phyloP scores from a whole-genome alignment of 2,113 vertebrate species.

The Riparia riparia region DNA sequence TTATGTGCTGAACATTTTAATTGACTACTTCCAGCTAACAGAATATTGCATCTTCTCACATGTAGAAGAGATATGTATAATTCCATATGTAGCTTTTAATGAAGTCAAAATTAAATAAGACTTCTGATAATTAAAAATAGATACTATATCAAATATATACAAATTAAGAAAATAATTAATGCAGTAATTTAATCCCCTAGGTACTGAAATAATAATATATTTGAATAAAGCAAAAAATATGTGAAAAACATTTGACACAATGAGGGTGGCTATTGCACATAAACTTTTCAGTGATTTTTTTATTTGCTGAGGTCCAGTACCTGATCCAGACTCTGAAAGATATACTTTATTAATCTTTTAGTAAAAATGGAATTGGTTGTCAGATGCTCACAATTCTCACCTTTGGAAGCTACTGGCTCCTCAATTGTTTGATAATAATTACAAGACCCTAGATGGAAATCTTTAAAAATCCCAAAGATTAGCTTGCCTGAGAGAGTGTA shows the following conservation, averaged over 20 bases:
- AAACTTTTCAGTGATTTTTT: neutral
- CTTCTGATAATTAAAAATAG: constrained; percentile 67
- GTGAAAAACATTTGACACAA: neutral
- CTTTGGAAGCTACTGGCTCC: neutral
- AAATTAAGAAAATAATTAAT: constrained; percentile 57
- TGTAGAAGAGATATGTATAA: constrained; percentile 2
- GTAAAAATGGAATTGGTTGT: neutral
- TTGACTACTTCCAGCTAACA: constrained; percentile 57
- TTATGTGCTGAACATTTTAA: constrained; percentile 48
- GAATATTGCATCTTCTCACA: constrained; percentile 36
- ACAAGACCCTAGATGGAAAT: neutral
- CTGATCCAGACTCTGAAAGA: neutral
- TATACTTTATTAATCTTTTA: neutral
- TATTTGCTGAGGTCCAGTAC: neutral
- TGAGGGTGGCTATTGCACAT: neutral
- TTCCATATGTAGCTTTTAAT: constrained; percentile 62
- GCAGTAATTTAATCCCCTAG: constrained; percentile 5
- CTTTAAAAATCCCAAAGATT: neutral
- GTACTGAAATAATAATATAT: constrained; percentile 26
- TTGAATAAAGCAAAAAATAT: neutral
- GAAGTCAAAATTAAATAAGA: constrained; percentile 62
- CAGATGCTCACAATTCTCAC: neutral
- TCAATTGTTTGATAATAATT: constrained; percentile 5
- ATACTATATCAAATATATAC: constrained; percentile 49
- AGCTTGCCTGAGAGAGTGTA: neutral